Percentiles rank a stretch among this genome's conserved stretches.
Conservation (phyloP, 2,797 vertebrate genomes). For the Sus cebifrons region DNA sequence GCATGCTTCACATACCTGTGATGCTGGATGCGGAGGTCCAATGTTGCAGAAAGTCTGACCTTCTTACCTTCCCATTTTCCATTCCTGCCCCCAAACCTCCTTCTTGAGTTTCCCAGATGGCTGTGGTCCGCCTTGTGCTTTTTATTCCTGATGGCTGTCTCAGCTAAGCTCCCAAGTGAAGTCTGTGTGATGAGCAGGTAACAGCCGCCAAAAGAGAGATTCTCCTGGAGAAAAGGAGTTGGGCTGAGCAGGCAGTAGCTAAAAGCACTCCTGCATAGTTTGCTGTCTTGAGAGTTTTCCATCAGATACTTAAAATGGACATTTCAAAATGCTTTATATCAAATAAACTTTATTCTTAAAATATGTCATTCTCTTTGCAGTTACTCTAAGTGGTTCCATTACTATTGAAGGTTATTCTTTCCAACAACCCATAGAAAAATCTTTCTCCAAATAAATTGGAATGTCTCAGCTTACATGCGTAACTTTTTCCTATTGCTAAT, state of each 20-base stretch:
- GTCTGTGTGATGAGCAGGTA: slow-evolving; percentile 28
- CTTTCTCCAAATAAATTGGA: slow-evolving; percentile 33
- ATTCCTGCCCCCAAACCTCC: not conserved
- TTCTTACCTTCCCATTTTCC: slow-evolving; percentile 43
- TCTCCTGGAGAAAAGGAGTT: slow-evolving; percentile 39
- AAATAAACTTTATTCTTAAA: slow-evolving; percentile 69
- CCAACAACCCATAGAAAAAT: slow-evolving; percentile 64
- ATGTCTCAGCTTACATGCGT: slow-evolving; percentile 41
- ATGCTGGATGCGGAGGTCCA: not conserved
- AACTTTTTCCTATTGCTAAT: slow-evolving; percentile 71
- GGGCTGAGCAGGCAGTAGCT: not conserved
- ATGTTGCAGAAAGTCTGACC: not conserved
- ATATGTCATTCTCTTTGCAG: slow-evolving; percentile 29
- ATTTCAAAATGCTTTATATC: slow-evolving; percentile 66
- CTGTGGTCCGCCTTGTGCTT: not conserved
- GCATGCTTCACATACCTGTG: not conserved
- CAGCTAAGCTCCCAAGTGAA: slow-evolving; percentile 46
- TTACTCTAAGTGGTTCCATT: not conserved
- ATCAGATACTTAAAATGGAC: slow-evolving; percentile 44
- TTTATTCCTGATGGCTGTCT: slow-evolving; percentile 11
- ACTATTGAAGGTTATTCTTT: slow-evolving; percentile 64
- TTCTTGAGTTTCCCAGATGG: slow-evolving; percentile 44
- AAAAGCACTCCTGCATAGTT: slow-evolving; percentile 68
- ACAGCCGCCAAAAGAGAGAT: not conserved
- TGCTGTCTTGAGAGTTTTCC: slow-evolving; percentile 31